Conservation (phyloP, 1,140 invertebrate species). For the Contarinia nasturtii region DNA sequence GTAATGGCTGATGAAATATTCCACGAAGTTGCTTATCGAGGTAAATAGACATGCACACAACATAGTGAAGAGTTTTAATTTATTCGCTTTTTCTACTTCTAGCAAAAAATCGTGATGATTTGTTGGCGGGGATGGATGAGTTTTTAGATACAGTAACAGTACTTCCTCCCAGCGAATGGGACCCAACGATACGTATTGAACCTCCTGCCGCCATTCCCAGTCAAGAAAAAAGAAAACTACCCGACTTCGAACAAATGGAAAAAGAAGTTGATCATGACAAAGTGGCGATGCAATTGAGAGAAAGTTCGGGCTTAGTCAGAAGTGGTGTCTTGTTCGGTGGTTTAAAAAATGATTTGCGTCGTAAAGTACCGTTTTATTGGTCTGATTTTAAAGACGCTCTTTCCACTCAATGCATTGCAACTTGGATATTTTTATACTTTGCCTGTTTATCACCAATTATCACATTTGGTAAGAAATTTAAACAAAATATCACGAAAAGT, state of each 20-base stretch:
- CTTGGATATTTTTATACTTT: constrained; percentile 97
- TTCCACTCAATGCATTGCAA: constrained; percentile 84
- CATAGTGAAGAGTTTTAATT: no score
- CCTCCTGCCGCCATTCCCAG: constrained; percentile 90
- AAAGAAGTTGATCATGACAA: constrained; percentile 54
- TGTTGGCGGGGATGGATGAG: constrained; percentile 93
- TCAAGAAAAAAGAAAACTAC: constrained; percentile 67
- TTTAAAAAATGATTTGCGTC: constrained; percentile 77
- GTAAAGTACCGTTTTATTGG: constrained; percentile 74
- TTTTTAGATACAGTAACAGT: constrained; percentile 95
- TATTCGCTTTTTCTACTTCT: no score
- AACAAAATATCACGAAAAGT: constrained; percentile 78
- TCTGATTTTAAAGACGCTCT: constrained; percentile 77
- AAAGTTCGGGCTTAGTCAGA: constrained; percentile 70
- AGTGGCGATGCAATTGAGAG: constrained; percentile 62
- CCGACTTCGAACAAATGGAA: constrained; percentile 51
- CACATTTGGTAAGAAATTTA: no score
- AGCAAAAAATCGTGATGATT: constrained; percentile 76
- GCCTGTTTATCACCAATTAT: constrained; percentile 85
- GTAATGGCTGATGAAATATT: constrained; percentile 99
- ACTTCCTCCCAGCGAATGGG: constrained; percentile 96
- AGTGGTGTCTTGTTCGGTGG: constrained; percentile 78
- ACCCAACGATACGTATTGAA: constrained; percentile 94
- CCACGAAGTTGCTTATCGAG: constrained; percentile 95
- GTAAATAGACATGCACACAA: no score